Conservation (phyloP, 2,797 vertebrate species). For the Pristis pectinata region DNA sequence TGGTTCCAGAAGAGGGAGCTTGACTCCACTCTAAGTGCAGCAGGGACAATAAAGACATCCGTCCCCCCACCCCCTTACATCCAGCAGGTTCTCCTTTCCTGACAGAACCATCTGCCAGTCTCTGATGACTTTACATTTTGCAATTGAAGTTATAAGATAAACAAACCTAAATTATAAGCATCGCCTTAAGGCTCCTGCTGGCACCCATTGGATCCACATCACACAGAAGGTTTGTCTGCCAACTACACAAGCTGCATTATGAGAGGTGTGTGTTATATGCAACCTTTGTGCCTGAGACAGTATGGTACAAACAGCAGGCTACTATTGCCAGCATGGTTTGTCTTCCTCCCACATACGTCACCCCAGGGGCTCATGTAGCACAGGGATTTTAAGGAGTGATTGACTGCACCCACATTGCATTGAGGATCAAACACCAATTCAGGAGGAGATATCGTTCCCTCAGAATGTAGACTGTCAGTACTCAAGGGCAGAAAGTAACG, state of each 20-base stretch:
- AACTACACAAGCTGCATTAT: background rate
- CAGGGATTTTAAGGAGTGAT: too few species aligned
- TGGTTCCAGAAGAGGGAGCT: background rate
- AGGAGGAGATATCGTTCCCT: too few species aligned
- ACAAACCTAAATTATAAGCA: background rate
- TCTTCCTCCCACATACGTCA: background rate
- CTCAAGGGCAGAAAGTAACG: too few species aligned
- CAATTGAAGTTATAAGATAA: background rate
- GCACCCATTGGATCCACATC: background rate
- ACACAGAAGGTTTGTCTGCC: background rate
- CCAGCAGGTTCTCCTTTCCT: background rate
- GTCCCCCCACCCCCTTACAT: background rate
- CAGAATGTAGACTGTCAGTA: too few species aligned
- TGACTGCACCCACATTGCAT: too few species aligned
- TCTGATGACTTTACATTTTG: background rate
- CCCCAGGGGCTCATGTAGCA: background rate
- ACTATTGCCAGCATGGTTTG: too few species aligned
- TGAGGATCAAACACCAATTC: too few species aligned
- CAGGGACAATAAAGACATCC: too few species aligned
- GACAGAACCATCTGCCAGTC: background rate
- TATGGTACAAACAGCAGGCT: background rate
- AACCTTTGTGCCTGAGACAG: background rate
- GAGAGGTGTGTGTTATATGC: background rate
- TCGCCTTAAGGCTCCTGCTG: background rate
- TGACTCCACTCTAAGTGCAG: background rate